Evolutionary conservation across 2,113 vertebrate species (phyloP).

Genomic region (Crocuta crocuta): DNA sequence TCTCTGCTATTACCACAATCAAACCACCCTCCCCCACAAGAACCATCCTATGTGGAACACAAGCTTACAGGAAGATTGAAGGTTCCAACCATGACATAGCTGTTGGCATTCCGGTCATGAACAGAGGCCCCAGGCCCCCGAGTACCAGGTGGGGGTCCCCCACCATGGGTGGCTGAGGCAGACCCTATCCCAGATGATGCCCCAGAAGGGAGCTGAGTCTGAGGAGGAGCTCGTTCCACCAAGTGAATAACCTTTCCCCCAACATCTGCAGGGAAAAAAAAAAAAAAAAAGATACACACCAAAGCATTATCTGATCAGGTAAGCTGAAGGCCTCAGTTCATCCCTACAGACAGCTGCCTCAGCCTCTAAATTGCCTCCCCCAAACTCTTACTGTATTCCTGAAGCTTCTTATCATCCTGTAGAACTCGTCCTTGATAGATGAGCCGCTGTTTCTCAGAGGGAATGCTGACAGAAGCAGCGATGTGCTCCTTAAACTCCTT

Average conservation of each 20-base stretch:
- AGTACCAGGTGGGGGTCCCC: constrained; percentile 82
- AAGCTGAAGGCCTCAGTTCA: not conserved
- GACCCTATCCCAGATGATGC: constrained; percentile 87
- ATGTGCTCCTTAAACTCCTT: constrained; percentile 96
- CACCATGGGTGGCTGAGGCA: constrained; percentile 84
- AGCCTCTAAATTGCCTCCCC: not conserved
- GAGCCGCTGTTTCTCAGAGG: constrained; percentile 94
- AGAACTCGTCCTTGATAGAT: constrained; percentile 96
- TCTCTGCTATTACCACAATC: constrained; percentile 7
- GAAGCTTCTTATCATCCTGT: constrained; percentile 94
- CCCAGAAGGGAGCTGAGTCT: constrained; percentile 89
- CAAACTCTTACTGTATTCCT: constrained; percentile 92
- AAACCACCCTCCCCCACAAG: constrained; percentile 46
- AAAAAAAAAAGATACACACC: not conserved
- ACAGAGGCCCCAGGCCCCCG: constrained; percentile 87
- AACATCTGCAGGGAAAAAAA: constrained; percentile 88
- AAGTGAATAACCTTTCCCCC: constrained; percentile 96
- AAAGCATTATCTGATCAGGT: not conserved
- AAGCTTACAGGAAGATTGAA: constrained; percentile 96
- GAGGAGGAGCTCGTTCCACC: constrained; percentile 94
- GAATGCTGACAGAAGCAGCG: constrained; percentile 92
- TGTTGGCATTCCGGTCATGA: constrained; percentile 95
- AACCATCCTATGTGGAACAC: constrained; percentile 63
- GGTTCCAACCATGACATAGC: constrained; percentile 96
- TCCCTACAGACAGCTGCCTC: not conserved